Conservation (phyloP, 2,888 invertebrate genomes). For the Sphinx pinastri region DNA sequence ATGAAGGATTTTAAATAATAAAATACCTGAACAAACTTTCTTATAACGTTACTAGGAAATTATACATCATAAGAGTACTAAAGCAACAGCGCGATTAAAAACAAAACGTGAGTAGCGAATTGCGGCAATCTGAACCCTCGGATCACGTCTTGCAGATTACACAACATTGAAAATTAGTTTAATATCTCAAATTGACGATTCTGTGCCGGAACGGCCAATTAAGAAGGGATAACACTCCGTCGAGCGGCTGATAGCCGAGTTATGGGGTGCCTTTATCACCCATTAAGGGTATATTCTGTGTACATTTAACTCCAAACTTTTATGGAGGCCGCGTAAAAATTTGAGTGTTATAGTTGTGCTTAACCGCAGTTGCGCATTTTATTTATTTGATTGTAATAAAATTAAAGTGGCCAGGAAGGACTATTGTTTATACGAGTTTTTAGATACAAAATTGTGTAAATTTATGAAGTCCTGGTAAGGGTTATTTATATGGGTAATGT, state of each 20-base stretch:
- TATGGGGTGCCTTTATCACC: slow-evolving; percentile 81
- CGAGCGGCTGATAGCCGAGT: slow-evolving; percentile 79
- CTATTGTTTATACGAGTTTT: not conserved
- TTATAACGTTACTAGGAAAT: not conserved
- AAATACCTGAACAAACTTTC: not conserved
- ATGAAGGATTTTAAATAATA: not conserved
- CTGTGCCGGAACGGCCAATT: slow-evolving; percentile 80
- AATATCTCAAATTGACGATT: slow-evolving; percentile 83
- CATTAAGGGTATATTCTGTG: slow-evolving; percentile 56
- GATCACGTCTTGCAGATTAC: slow-evolving; percentile 63
- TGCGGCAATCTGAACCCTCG: slow-evolving; percentile 7
- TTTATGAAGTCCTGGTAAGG: not conserved
- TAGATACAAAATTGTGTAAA: not conserved
- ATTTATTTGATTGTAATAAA: slow-evolving; percentile 7
- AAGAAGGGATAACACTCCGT: slow-evolving; percentile 80
- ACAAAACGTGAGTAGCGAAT: not conserved
- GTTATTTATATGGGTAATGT: too few relatives aligned
- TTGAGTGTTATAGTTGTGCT: slow-evolving; percentile 21
- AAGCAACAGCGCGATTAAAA: not conserved
- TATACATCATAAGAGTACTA: not conserved
- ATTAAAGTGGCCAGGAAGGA: not conserved
- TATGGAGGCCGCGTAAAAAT: slow-evolving; percentile 23
- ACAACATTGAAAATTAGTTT: slow-evolving; percentile 82
- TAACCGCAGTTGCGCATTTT: slow-evolving; percentile 1
- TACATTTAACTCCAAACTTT: slow-evolving; percentile 25